Evolutionary conservation across 1,140 invertebrate genomes (phyloP).

Genomic region (Pentalonia nigronervosa): DNA sequence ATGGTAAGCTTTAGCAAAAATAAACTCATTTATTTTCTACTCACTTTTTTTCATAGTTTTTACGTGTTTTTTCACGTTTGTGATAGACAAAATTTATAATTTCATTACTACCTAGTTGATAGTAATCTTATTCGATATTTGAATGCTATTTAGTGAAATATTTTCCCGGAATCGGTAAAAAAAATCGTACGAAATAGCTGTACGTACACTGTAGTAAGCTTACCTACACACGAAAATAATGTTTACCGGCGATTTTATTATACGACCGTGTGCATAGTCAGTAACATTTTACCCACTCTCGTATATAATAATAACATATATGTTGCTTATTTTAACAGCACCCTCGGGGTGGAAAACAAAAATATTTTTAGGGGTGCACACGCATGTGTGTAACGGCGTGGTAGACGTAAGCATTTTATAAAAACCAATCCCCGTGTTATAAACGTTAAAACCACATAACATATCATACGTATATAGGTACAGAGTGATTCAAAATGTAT

Average conservation of each 20-base stretch:
- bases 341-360: not conserved
- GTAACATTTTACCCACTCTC: not conserved
- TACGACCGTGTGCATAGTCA: not conserved
- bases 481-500: no score
- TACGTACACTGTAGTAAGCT: not conserved
- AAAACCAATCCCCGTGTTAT: not conserved
- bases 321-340: constrained; percentile 5
- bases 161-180: not conserved
- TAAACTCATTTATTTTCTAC: not conserved
- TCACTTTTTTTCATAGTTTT: not conserved
- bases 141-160: not conserved
- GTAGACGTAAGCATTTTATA: not conserved
- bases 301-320: not conserved
- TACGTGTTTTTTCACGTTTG: not conserved
- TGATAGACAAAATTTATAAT: not conserved
- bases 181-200: not conserved
- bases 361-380: not conserved
- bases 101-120: no score
- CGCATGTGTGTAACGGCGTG: not conserved
- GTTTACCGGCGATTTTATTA: not conserved
- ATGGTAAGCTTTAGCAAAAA: not conserved
- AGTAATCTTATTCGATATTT: no score
- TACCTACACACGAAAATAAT: not conserved
- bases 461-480: not conserved
- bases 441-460: not conserved